Evolutionary conservation across 2,888 invertebrate genomes (phyloP).

Genomic region (Aspidiotus destructor): DNA sequence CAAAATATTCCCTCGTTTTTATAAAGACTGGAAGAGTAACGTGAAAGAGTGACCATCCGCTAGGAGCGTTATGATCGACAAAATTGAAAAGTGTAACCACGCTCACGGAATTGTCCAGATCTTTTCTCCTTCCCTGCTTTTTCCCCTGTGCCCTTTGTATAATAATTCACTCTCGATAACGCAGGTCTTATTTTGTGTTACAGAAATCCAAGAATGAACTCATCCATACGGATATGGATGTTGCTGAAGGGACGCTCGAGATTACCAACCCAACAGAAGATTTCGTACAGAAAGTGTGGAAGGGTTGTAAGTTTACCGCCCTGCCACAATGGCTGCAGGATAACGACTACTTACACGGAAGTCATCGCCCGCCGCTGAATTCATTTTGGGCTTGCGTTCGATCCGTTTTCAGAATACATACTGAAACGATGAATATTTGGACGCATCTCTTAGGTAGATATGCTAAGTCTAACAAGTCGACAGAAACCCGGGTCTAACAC

Average conservation of each 20-base stretch:
- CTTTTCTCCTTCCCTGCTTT: too few relatives aligned
- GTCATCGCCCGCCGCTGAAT: slow-evolving; percentile 91
- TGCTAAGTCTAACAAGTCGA: background rate
- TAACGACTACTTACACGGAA: slow-evolving; percentile 91
- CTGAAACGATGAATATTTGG: slow-evolving; percentile 99
- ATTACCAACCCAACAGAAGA: slow-evolving; percentile 91
- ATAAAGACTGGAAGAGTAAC: too few relatives aligned
- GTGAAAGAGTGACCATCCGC: too few relatives aligned
- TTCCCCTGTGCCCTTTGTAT: too few relatives aligned
- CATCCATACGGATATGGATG: slow-evolving; percentile 27
- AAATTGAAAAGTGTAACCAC: too few relatives aligned
- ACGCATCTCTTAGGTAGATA: slow-evolving; percentile 71
- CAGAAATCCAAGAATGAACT: background rate
- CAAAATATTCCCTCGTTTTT: too few relatives aligned
- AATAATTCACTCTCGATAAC: too few relatives aligned
- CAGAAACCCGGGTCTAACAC: too few relatives aligned
- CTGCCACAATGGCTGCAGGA: slow-evolving; percentile 96
- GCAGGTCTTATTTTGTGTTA: too few relatives aligned
- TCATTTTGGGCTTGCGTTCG: slow-evolving; percentile 96
- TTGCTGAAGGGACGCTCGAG: slow-evolving; percentile 58
- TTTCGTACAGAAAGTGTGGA: slow-evolving; percentile 86
- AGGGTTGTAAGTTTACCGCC: slow-evolving; percentile 83
- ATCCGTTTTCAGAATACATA: slow-evolving; percentile 96
- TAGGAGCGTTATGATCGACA: too few relatives aligned
- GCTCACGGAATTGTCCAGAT: too few relatives aligned